Conservation (phyloP, 2,888 invertebrate species). For the Odontocerum albicorne region DNA sequence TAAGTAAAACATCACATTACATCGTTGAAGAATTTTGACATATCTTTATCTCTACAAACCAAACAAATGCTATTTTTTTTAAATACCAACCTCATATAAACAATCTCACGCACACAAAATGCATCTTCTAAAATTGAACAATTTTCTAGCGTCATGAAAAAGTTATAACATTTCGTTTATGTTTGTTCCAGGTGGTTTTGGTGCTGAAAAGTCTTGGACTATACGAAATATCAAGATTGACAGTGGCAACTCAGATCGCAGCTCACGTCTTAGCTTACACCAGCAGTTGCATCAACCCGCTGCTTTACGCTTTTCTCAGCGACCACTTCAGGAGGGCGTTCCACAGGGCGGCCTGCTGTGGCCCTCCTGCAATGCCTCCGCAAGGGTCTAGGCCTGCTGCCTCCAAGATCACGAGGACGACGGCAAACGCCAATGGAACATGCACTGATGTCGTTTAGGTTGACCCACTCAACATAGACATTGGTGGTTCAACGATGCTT, state of each 20-base stretch:
- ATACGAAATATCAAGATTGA: conserved; percentile 69
- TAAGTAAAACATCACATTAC: too few relatives aligned
- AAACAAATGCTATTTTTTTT: too few relatives aligned
- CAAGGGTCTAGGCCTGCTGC: conserved; percentile 52
- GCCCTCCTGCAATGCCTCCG: conserved; percentile 30
- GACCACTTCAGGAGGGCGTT: conserved; percentile 94
- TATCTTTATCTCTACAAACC: too few relatives aligned
- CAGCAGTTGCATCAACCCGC: conserved; percentile 93
- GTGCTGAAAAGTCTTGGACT: conserved; percentile 73
- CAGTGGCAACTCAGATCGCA: conserved; percentile 75
- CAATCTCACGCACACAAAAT: too few relatives aligned
- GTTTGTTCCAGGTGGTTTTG: conserved; percentile 68
- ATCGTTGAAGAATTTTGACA: too few relatives aligned
- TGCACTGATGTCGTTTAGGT: conserved; percentile 60
- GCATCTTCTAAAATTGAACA: too few relatives aligned
- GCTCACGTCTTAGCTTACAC: conserved; percentile 86
- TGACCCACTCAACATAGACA: too few relatives aligned
- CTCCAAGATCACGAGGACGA: conserved; percentile 69
- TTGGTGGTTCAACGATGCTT: too few relatives aligned
- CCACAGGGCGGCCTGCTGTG: conserved; percentile 51
- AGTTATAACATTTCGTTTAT: too few relatives aligned
- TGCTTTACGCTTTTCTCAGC: conserved; percentile 91
- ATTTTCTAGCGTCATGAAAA: too few relatives aligned
- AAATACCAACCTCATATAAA: too few relatives aligned
- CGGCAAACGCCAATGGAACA: conserved; percentile 65